Evolutionary conservation across 2,113 vertebrate species (phyloP).

Genomic region (Benitochromis conjunctus): DNA sequence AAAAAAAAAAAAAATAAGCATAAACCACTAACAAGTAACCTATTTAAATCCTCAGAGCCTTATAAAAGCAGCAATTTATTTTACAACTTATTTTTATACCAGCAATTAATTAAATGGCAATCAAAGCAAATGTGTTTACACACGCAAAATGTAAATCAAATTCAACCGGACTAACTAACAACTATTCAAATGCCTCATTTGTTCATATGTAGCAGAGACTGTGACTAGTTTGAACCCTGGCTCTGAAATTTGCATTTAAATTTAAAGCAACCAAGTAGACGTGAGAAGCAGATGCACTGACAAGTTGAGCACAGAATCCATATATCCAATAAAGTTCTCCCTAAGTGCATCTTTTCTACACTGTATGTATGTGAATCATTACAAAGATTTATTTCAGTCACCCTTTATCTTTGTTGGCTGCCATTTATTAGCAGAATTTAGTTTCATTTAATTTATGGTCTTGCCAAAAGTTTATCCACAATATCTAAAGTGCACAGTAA

Average conservation of each 20-base stretch:
- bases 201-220: background rate
- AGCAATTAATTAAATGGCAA: background rate
- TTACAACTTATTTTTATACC: background rate
- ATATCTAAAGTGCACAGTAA: background rate
- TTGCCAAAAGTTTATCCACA: background rate
- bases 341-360: background rate
- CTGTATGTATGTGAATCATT: background rate
- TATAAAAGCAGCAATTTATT: background rate
- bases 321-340: background rate
- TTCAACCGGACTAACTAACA: background rate
- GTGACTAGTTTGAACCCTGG: background rate
- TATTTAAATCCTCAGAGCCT: background rate
- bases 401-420: background rate
- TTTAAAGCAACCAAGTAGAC: background rate
- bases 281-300: background rate
- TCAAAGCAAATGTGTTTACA: background rate
- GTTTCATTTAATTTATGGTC: background rate
- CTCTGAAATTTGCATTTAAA: background rate
- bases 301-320: background rate
- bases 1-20: background rate
- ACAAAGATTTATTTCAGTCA: background rate
- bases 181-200: background rate
- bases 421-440: background rate
- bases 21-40: background rate
- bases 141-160: background rate